Evolutionary conservation across 1,140 invertebrate species (phyloP).

Genomic region (Phocides pigmalion): DNA sequence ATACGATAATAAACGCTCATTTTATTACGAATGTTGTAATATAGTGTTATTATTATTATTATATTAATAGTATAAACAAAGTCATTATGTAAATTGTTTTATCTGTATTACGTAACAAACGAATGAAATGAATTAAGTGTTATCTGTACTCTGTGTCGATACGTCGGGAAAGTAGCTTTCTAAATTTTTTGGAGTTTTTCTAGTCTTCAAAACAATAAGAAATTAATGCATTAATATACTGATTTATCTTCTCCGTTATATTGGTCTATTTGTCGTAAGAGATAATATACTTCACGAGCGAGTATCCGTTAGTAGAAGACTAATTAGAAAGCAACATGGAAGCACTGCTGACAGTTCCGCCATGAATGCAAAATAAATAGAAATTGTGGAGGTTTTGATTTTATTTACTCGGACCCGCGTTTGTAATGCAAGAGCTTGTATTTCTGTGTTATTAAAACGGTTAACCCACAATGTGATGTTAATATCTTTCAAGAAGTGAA

Average conservation of each 20-base stretch:
- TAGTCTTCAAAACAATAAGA: constrained; percentile 46
- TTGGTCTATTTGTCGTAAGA: constrained; percentile 25
- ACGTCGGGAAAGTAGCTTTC: constrained; percentile 77
- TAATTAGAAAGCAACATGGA: constrained; percentile 84
- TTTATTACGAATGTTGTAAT: too few relatives aligned
- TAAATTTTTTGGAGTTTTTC: constrained; percentile 63
- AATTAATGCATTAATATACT: constrained; percentile 13
- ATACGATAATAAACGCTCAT: too few relatives aligned
- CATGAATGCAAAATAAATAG: constrained; percentile 84
- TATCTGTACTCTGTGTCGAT: constrained; percentile 38
- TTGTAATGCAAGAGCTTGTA: constrained; percentile 13
- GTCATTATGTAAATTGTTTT: neutral
- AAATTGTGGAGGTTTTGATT: constrained; percentile 74
- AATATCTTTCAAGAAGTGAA: neutral
- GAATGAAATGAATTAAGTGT: constrained; percentile 4
- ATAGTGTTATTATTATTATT: too few relatives aligned
- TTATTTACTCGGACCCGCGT: constrained; percentile 41
- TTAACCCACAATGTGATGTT: constrained; percentile 25
- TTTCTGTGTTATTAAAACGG: constrained; percentile 1
- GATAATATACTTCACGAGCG: constrained; percentile 7
- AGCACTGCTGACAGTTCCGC: constrained; percentile 84
- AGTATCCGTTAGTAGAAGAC: constrained; percentile 36
- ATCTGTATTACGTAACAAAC: constrained; percentile 21
- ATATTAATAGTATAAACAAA: too few relatives aligned
- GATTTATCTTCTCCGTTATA: neutral